Conservation (phyloP, 2,888 invertebrate species). For the Limenitis camilla region DNA sequence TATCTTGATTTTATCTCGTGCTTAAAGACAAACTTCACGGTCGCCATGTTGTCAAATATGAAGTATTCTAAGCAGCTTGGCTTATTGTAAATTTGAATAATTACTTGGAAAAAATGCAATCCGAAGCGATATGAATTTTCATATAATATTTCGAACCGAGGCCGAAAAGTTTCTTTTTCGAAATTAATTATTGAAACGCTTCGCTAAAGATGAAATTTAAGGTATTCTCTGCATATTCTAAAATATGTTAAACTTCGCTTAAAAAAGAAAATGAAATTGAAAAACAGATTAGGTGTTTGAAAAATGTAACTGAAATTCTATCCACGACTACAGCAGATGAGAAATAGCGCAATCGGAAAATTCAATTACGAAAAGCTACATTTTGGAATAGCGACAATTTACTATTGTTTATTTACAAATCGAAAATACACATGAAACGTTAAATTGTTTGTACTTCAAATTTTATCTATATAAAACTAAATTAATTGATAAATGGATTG, state of each 20-base stretch:
- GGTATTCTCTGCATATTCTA: not conserved
- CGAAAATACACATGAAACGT: not conserved
- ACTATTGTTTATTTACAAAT: conserved; percentile 3
- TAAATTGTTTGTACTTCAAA: not conserved
- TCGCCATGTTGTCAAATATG: too few relatives aligned
- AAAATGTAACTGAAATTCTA: conserved; percentile 4
- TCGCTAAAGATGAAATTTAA: not conserved
- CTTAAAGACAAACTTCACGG: too few relatives aligned
- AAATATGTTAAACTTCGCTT: not conserved
- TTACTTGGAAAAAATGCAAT: too few relatives aligned
- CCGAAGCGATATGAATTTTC: too few relatives aligned
- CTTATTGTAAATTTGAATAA: too few relatives aligned
- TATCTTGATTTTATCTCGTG: too few relatives aligned
- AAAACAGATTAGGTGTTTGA: conserved; percentile 4
- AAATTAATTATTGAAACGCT: too few relatives aligned
- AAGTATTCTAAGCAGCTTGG: too few relatives aligned
- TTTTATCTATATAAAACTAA: too few relatives aligned
- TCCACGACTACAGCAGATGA: conserved; percentile 10
- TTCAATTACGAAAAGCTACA: conserved; percentile 14
- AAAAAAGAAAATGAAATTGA: conserved; percentile 7
- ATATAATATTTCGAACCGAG: too few relatives aligned
- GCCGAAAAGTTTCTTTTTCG: too few relatives aligned
- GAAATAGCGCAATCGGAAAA: conserved; percentile 11
- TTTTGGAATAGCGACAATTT: conserved; percentile 9
- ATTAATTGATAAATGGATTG: too few relatives aligned